These are phyloP conservation scores for Aphelinus certus DNA, from an alignment of 1,140 invertebrate genomes.

Conservation along the genomic window DNA sequence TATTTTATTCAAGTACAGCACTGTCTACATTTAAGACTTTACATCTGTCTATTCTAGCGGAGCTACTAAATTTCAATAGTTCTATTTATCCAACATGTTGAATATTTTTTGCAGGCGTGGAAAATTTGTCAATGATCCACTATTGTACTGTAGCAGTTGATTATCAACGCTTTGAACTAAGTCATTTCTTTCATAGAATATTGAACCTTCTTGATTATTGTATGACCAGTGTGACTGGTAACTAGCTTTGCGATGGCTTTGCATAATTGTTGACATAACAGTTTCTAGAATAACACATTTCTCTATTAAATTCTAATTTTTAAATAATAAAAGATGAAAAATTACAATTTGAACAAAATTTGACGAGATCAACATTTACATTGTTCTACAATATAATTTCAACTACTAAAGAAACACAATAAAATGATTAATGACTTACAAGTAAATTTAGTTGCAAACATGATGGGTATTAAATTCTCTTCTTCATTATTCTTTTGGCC, in stretches of 20 bases:
- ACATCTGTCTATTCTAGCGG: neutral
- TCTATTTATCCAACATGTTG: constrained; percentile 14
- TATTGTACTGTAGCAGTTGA: neutral
- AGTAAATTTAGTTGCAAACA: too few species aligned
- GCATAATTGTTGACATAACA: constrained; percentile 4
- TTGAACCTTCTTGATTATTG: neutral
- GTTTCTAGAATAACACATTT: too few species aligned
- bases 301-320: too few species aligned
- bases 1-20: neutral
- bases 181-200: neutral
- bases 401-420: too few species aligned
- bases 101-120: neutral
- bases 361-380: too few species aligned
- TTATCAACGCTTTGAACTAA: neutral
- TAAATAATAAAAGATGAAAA: too few species aligned
- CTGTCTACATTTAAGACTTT: constrained; percentile 6
- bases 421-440: too few species aligned
- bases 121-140: neutral
- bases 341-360: too few species aligned
- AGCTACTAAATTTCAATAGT: neutral
- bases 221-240: neutral
- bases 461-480: too few species aligned
- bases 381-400: too few species aligned
- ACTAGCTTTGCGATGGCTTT: constrained; percentile 21
- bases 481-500: too few species aligned